Base-by-base conservation (phyloP, 2,797 vertebrate genomes). In the Chaunax sp. region DNA sequence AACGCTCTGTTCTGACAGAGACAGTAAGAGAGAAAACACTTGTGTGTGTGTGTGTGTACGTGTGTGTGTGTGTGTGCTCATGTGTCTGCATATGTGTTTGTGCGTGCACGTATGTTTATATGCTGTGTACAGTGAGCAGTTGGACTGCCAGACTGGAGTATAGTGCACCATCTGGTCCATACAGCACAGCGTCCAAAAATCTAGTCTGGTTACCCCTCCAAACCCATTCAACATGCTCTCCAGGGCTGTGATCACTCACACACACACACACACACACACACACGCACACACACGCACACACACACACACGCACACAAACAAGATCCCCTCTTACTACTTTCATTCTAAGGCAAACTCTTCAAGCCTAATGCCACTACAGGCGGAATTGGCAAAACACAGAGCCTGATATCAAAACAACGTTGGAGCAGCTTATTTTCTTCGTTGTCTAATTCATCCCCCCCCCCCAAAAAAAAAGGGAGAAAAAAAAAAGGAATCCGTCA, bases 121-220 rank as follows among this genome's bases (percentile, higher is more conserved):
- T 61, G 86, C 61, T 35, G 81, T 81, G 84, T 89, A 89, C 86
- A 81, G 88, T 90, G 95, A 97, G 95, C 96, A 98, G 96, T 98
- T 97, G 96, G 95, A 93, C 94, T 95, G 96, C 95, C 96, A 97
- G 96, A 96, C 96, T 97, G 95, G 93, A 94, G 95, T 95, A 94
- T 94, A 95, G 94, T 94, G 94, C 94, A 95, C 96, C 96, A 98
- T 98, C 96, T 97, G 96, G 95, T 95, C 95, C 90, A 93, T 92
- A 94, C 92, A 91, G 94, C 94, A 93, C 93, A 90, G 93, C 94
- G 94, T 96, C 96, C 96, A 97, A 97, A 96, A 96, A 94, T 94
- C 94, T 95, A 95, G 95, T 96, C 96, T 96, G 96, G 95, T 96
- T 96, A 86, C 85, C 83, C 89, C 90, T 88, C 87, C 85, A 88